Conservation (phyloP, 2,888 invertebrate species). For the Lycia hirtaria region DNA sequence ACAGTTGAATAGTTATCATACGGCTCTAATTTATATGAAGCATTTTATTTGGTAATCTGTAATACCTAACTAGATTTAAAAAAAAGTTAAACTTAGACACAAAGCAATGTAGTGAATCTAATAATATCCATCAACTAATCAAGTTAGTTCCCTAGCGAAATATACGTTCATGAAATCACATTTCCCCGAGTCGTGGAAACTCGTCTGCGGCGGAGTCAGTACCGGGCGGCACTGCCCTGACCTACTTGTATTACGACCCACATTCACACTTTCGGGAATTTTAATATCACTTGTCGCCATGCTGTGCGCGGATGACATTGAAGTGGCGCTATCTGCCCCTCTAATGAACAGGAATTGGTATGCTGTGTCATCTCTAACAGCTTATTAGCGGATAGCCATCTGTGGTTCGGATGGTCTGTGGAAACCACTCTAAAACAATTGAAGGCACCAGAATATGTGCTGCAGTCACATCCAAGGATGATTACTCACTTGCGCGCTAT, state of each 20-base stretch:
- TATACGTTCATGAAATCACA: conserved; percentile 33
- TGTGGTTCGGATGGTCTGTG: background rate
- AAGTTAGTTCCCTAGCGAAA: conserved; percentile 35
- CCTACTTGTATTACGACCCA: conserved; percentile 72
- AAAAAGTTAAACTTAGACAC: background rate
- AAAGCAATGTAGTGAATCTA: conserved; percentile 15
- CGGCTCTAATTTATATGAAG: too few relatives aligned
- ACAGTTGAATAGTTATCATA: too few relatives aligned
- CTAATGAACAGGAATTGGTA: conserved; percentile 21
- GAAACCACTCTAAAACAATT: background rate
- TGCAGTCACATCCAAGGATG: background rate
- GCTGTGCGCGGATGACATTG: conserved; percentile 32
- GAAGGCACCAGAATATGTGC: too few relatives aligned
- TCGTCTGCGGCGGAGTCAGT: conserved; percentile 30
- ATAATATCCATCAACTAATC: conserved; percentile 30
- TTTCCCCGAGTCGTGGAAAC: conserved; percentile 25
- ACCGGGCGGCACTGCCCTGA: conserved; percentile 53
- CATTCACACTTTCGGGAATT: conserved; percentile 55
- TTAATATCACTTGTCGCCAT: conserved; percentile 41
- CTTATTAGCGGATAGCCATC: conserved; percentile 1
- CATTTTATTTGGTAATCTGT: too few relatives aligned
- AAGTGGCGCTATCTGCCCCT: conserved; percentile 11
- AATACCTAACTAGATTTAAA: too few relatives aligned
- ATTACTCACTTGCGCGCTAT: background rate
- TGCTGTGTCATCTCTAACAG: conserved; percentile 19